Base-by-base conservation (phyloP, 1,140 invertebrate genomes). In the Rhysida immarginata region DNA sequence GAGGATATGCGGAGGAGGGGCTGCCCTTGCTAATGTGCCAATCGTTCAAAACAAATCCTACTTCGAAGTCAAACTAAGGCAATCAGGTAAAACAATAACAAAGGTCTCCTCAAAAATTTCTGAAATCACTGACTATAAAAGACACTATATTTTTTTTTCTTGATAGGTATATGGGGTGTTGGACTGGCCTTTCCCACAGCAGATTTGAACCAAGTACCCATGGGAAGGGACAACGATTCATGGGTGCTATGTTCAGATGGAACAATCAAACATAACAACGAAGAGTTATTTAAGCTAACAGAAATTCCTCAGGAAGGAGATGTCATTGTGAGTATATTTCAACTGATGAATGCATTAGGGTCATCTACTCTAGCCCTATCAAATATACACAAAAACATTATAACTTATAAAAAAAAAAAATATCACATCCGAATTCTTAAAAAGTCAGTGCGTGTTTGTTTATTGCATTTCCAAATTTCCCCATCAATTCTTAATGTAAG, bases 1-100 rank as follows among this genome's bases (percentile, higher is more conserved):
- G 59, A 74, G 96, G 64, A 84, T 98, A 44, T 99, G 96, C 74
- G 96, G 96, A 23, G 86, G 85, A 25, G 96, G 96, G 24, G 95
- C 87, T 61, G 89, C 88, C 0, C 72, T 98, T 27, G 90, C 87
- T 8, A 95, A 86, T 70, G 89, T 90, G 24, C 94, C 95, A 0
- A 75, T 94, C 50, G 84, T 89, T 14, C 96, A 99, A 71, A 96
- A 94, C 62, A 99, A 99, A 77, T 87, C 93, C 16, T 99, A 97
- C 71, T 99, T 98, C 76, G 95, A 99, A 79, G 85, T 96, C 2
- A 97, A 98, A 76, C 73, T 99, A 57, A 94, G 97, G 71, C 93
- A 97, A 68, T 82, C 84, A 63, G 94, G 93, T 66, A 78, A 56
- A 42, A 29, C 41, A 11, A 54, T 43, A 46, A 11, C 35, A 41